phyloP scores from a whole-genome alignment of 2,888 invertebrate genomes.

The Anorthoa munda region DNA sequence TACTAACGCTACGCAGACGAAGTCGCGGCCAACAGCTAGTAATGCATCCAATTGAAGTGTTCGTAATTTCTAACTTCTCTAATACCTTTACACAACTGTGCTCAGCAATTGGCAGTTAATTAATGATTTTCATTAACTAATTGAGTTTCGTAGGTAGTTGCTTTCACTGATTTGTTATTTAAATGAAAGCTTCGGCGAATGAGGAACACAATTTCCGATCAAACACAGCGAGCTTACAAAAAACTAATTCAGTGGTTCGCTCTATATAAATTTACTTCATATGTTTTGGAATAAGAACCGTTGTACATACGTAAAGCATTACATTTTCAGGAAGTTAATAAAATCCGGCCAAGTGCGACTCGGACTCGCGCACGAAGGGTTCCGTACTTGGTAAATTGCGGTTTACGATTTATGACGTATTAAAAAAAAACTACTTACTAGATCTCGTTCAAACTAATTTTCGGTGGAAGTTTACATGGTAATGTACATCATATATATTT shows the following conservation, averaged over 20 bases:
- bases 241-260: slow-evolving; percentile 26
- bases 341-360: too few species aligned
- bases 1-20: too few species aligned
- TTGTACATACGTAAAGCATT: neutral
- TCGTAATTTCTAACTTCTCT: slow-evolving; percentile 12
- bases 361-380: too few species aligned
- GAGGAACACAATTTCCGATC: slow-evolving; percentile 30
- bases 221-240: slow-evolving; percentile 27
- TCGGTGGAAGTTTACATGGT: too few species aligned
- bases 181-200: slow-evolving; percentile 5
- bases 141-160: slow-evolving; percentile 25
- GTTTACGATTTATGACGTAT: too few species aligned
- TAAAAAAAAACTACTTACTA: too few species aligned
- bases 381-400: too few species aligned
- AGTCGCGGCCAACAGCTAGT: too few species aligned
- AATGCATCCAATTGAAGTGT: slow-evolving; percentile 28
- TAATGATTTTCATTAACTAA: slow-evolving; percentile 36
- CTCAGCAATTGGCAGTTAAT: slow-evolving; percentile 28
- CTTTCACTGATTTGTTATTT: slow-evolving; percentile 27
- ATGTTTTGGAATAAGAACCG: slow-evolving; percentile 19
- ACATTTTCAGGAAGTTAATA: neutral
- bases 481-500: too few species aligned
- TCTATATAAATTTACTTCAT: slow-evolving; percentile 10
- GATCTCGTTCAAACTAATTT: too few species aligned
- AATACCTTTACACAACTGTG: slow-evolving; percentile 13